Evolutionary conservation across 2,113 vertebrate species (phyloP).

Genomic region (Ptilonorhynchus violaceus): DNA sequence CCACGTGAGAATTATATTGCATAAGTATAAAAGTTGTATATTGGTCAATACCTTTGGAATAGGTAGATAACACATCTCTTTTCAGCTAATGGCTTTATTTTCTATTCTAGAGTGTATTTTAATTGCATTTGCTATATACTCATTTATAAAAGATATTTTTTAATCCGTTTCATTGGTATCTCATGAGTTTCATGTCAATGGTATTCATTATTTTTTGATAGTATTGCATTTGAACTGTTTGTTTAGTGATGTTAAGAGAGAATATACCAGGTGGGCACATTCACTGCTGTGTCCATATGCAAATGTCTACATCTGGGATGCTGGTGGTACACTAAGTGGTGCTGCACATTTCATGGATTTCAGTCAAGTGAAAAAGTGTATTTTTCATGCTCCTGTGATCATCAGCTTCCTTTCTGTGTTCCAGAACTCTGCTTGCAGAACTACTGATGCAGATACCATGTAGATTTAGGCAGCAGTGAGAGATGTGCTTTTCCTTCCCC

Average conservation of each 20-base stretch:
- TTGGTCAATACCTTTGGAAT: neutral
- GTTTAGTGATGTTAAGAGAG: neutral
- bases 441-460: neutral
- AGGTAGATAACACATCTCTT: neutral
- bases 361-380: slow-evolving; percentile 20
- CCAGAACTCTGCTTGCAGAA: neutral
- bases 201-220: neutral
- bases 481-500: neutral
- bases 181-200: neutral
- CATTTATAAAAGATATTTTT: neutral
- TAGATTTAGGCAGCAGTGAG: neutral
- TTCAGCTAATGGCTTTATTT: neutral
- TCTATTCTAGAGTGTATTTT: neutral
- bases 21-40: neutral
- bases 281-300: neutral
- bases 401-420: neutral
- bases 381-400: neutral
- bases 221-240: neutral
- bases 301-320: neutral
- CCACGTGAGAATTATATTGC: neutral
- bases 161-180: neutral
- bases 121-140: neutral
- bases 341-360: neutral
- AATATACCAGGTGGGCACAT: neutral
- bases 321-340: neutral